Base-by-base conservation (phyloP, 2,113 vertebrate genomes). In the Macrotus californicus region DNA sequence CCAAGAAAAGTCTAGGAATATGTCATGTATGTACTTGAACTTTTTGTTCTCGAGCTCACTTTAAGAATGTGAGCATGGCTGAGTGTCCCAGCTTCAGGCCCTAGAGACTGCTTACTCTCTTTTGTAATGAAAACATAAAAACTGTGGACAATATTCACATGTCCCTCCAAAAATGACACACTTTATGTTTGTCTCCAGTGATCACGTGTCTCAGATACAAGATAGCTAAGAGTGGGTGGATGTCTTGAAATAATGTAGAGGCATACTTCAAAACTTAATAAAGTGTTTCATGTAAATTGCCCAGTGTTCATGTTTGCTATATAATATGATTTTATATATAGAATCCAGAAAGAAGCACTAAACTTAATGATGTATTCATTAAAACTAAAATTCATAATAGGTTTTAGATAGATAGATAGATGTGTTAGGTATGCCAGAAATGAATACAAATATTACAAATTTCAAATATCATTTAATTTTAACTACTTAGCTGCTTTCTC, bases 1-100 rank as follows among this genome's bases (percentile, higher is more conserved):
- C 96, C 98, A 97, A 89, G 34, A 77, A 87, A 97, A 94, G 29
- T 95, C 94, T 95, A 97, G 92, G 94, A 97, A 97, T 96, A 97
- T 64, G 3, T 97, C 96, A 96, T 92, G 96, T 91, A 98, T 97
- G 96, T 66, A 85, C 97, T 97, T 98, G 97, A 98, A 98, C 98
- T 98, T 83, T 94, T 50, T 98, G 98, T 98, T 98, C 98, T 96
- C 52, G 66, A 88, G 87, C 88, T 96, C 56, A 70, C 56, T 97
- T 96, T 69, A 97, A 97, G 96, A 97, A 93, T 90, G 93, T 93
- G 94, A 76, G 24, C 91, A 69, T 66, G 80, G 77, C 84, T 94
- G 83, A 61, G 43, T 39, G 39, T 93, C 50, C 72, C 24, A 66
- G 39, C 31, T 75, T 52, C 34, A n/a, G 56, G 26, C 96, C 56